These are phyloP conservation scores for Rhynchophorus ferrugineus DNA, from an alignment of 1,140 invertebrate genomes.

Conservation along the genomic window DNA sequence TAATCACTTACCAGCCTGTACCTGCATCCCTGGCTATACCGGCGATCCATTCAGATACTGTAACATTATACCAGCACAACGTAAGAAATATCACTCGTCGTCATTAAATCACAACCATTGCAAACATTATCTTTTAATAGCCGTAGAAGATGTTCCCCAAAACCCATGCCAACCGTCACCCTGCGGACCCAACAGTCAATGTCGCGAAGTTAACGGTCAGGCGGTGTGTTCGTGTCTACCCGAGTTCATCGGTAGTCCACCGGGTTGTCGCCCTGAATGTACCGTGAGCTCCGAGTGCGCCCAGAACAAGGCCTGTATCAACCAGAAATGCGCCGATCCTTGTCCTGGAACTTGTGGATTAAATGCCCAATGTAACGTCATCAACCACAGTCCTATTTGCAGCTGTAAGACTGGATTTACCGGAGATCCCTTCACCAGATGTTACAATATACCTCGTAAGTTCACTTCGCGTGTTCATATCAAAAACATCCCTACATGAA, in stretches of 20 bases:
- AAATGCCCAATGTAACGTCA: constrained; percentile 63
- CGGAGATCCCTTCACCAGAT: constrained; percentile 60
- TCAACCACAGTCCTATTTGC: constrained; percentile 53
- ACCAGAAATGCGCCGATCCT: constrained; percentile 65
- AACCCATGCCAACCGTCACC: constrained; percentile 52
- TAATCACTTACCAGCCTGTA: constrained; percentile 65
- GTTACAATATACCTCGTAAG: constrained; percentile 48
- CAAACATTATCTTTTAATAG: constrained; percentile 51
- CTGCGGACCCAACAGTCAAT: constrained; percentile 57
- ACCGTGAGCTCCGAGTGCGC: constrained; percentile 73
- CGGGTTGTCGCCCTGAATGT: constrained; percentile 72
- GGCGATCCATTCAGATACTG: constrained; percentile 59
- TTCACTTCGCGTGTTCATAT: neutral
- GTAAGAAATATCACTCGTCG: neutral
- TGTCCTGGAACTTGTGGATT: constrained; percentile 65
- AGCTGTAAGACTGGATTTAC: constrained; percentile 44
- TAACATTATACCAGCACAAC: constrained; percentile 23
- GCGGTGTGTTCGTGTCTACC: constrained; percentile 52
- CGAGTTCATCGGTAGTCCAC: constrained; percentile 57
- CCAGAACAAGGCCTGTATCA: constrained; percentile 60
- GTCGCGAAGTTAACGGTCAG: constrained; percentile 44
- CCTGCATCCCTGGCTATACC: constrained; percentile 55
- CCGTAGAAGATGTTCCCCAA: constrained; percentile 38
- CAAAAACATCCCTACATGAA: neutral
- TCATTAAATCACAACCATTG: constrained; percentile 30